These are phyloP conservation scores for Hetaerina americana DNA, from an alignment of 1,140 invertebrate species.

Conservation along the genomic window DNA sequence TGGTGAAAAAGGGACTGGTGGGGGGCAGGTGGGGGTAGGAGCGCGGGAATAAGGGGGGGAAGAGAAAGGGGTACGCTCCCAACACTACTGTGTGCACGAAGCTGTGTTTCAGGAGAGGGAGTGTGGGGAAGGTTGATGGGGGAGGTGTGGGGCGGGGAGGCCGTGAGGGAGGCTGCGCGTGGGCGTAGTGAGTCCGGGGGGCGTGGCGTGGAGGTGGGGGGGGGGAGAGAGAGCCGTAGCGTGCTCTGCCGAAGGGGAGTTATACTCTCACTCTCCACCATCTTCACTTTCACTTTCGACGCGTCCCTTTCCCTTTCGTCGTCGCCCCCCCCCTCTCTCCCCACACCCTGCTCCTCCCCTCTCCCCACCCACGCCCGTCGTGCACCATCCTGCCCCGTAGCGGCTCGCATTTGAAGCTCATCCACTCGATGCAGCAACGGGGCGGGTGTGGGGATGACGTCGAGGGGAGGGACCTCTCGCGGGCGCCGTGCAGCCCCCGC, in stretches of 20 bases:
- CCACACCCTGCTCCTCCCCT: conserved; percentile 9
- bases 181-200: no score
- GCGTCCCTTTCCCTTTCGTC: conserved; percentile 31
- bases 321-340: conserved; percentile 15
- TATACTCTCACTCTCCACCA: neutral
- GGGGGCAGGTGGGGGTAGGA: no score
- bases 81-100: no score
- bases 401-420: neutral
- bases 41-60: no score
- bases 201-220: neutral
- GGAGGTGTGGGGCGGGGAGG: neutral
- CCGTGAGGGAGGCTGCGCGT: neutral
- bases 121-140: neutral
- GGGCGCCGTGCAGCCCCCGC: no score
- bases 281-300: conserved; percentile 12
- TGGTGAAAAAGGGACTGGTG: no score
- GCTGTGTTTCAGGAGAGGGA: no score
- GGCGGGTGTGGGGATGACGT: no score
- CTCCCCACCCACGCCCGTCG: conserved; percentile 4
- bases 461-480: no score
- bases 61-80: no score
- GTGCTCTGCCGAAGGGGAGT: neutral
- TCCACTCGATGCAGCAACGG: neutral
- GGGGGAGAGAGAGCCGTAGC: no score
- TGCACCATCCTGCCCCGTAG: neutral